Conservation (phyloP, 2,888 invertebrate genomes). For the Altica lythri region DNA sequence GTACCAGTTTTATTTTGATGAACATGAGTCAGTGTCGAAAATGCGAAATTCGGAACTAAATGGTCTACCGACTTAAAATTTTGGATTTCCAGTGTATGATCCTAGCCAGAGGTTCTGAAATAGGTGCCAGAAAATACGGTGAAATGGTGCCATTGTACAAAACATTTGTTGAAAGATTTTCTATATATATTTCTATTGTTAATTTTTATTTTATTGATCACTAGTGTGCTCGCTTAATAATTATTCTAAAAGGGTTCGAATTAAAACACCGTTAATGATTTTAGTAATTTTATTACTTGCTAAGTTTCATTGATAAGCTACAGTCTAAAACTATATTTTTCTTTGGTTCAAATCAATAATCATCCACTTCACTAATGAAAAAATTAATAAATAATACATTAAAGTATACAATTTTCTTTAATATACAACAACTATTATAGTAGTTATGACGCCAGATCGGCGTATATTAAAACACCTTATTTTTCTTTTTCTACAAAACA, state of each 20-base stretch:
- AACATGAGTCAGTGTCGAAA: too few species aligned
- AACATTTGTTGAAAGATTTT: too few species aligned
- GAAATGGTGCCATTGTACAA: too few species aligned
- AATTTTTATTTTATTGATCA: too few species aligned
- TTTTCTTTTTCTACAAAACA: constrained; percentile 45
- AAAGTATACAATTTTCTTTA: constrained; percentile 45
- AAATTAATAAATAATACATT: constrained; percentile 45
- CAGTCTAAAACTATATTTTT: constrained; percentile 53
- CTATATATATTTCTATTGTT: too few species aligned
- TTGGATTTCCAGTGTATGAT: too few species aligned
- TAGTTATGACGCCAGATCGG: constrained; percentile 42
- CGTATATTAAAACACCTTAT: constrained; percentile 45
- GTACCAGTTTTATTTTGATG: too few species aligned
- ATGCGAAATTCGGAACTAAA: too few species aligned
- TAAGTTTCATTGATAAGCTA: constrained; percentile 50
- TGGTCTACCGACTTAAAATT: too few species aligned
- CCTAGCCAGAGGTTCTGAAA: too few species aligned
- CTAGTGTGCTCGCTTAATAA: too few species aligned
- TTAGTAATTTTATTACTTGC: constrained; percentile 46
- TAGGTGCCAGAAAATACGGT: too few species aligned
- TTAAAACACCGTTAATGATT: constrained; percentile 17
- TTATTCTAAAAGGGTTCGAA: neutral
- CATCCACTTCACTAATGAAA: constrained; percentile 39
- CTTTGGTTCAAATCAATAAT: constrained; percentile 49
- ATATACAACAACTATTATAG: constrained; percentile 47